phyloP scores from a whole-genome alignment of 2,797 vertebrate genomes.

The Podarcis siculus region DNA sequence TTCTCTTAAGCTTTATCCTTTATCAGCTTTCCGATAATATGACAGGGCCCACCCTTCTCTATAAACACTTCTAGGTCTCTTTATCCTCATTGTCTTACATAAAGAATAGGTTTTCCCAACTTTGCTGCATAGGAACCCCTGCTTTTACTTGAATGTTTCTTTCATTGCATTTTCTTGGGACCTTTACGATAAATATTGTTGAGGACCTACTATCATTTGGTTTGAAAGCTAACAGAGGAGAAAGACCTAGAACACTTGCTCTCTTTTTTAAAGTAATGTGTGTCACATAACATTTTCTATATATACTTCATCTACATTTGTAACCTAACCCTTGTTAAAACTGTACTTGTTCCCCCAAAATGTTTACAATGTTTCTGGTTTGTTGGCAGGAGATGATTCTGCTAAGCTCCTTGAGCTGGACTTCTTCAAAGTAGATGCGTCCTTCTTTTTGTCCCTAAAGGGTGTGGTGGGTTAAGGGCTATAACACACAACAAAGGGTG shows the following conservation, averaged over 20 bases:
- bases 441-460: too few species aligned
- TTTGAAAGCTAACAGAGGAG: not conserved
- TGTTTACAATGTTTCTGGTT: not conserved
- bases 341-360: not conserved
- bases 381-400: conserved; percentile 3
- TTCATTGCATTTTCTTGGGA: not conserved
- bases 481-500: not conserved
- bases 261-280: not conserved
- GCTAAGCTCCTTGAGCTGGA: not conserved
- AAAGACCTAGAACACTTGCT: not conserved
- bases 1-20: not conserved
- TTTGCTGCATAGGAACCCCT: not conserved
- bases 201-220: not conserved
- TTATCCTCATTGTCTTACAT: not conserved
- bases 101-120: rapidly evolving
- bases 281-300: not conserved
- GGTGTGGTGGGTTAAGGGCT: not conserved
- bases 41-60: not conserved
- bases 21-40: not conserved
- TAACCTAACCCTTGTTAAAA: not conserved
- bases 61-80: not conserved
- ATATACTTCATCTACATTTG: not conserved
- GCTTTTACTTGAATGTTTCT: not conserved
- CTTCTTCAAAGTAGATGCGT: not conserved
- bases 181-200: not conserved